A percentile compares a stretch with the other conserved stretches of the same genome.
These are phyloP conservation scores for Tichodroma muraria DNA, from an alignment of 2,113 vertebrate species.

Conservation along the genomic window DNA sequence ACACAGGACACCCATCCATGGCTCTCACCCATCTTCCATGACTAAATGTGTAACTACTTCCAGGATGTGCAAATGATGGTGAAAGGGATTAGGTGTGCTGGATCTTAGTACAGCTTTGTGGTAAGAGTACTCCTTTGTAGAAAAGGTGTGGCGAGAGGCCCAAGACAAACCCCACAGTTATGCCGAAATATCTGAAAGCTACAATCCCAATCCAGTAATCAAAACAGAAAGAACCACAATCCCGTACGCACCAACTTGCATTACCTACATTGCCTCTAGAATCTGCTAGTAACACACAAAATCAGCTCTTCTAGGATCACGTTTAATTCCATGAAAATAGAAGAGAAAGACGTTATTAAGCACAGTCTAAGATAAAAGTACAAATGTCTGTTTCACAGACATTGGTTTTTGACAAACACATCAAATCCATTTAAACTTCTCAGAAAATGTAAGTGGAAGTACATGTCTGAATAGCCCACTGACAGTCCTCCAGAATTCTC, in stretches of 20 bases:
- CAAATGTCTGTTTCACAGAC: not conserved
- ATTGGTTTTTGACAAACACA: not conserved
- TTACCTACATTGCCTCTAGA: not conserved
- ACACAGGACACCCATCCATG: not conserved
- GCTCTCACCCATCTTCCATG: not conserved
- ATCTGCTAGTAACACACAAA: not conserved
- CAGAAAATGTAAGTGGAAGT: not conserved
- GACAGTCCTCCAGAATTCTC: not conserved
- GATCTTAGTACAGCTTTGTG: not conserved
- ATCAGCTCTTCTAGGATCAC: not conserved
- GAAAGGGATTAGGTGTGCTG: not conserved
- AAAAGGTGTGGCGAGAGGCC: not conserved
- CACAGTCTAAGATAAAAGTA: not conserved
- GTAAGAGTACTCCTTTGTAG: not conserved
- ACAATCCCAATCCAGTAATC: not conserved
- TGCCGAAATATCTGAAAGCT: not conserved
- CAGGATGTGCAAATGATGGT: not conserved
- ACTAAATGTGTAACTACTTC: not conserved
- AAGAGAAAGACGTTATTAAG: not conserved
- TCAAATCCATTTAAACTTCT: not conserved
- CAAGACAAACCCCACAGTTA: not conserved
- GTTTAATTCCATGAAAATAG: not conserved
- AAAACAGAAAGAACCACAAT: not conserved
- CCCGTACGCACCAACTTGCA: fast-evolving
- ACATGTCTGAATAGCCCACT: not conserved